Evolutionary conservation across 2,888 invertebrate genomes (phyloP), one percentile per base, ranked within the genome.

Genomic region (Caradrina clavipalpis): DNA sequence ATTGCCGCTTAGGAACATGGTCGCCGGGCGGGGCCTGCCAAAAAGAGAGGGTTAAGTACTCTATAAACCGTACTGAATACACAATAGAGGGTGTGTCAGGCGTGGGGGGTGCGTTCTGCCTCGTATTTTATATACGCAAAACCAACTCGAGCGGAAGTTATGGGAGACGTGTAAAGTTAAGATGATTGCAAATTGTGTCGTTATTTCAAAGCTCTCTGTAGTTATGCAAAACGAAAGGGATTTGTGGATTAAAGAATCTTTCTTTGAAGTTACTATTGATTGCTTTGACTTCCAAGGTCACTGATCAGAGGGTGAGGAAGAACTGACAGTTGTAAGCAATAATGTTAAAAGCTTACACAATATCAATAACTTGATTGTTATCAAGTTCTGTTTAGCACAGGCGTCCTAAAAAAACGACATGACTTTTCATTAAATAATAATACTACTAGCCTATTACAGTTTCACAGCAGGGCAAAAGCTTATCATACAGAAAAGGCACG

Each of bases 31-130:
- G 81, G 76, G 80, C 77, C 84, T 89, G 89, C 89, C 88, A 88
- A 90, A 90, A 92, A 87, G 87, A 88, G 88, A 86, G 89, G 89
- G 88, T 90, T 90, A 90, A 90, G 88, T 87, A 85, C 88, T 86
- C 85, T 86, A 87, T 93, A 92, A 92, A 90, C 85, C 82, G 86
- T 83, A 83, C 86, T 86, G 87, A 89, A 88, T 90, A 89, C 86
- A 90, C 88, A 90, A 89, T 85, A 80, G 80, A 80, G 83, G 82
- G 80, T 74, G 80, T 72, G 68, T 62, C 70, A 56, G 78, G 64
- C 45, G 69, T 19, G 49, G 54, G 67, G 60, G 71, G 59, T 45
- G 47, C 63, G 68, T 61, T 55, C 21, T 78, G 79, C 78, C 50
- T 69, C 76, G 73, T 82, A 81, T 84, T 90, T 89, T 89, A 89